A percentile compares a stretch with the other conserved stretches of the same genome.
phyloP scores from a whole-genome alignment of 2,113 vertebrate genomes.

The Mastomys coucha region DNA sequence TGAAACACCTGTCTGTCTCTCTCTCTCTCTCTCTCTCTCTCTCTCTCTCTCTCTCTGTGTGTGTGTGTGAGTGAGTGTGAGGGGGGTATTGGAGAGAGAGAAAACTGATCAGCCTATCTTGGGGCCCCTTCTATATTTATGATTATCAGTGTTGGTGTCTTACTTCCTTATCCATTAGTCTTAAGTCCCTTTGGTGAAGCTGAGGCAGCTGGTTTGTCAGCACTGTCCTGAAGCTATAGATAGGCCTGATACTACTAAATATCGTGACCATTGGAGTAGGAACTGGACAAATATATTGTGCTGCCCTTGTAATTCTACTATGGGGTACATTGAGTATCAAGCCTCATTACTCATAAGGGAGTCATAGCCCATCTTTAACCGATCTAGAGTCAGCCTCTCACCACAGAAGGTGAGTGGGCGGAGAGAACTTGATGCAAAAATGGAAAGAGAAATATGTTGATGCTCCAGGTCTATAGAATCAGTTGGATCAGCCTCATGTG shows the following conservation, averaged over 20 bases:
- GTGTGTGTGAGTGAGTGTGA: too few relatives aligned
- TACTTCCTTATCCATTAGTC: background rate
- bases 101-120: too few relatives aligned
- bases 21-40: too few relatives aligned
- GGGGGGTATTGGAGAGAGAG: too few relatives aligned
- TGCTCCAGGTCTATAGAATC: background rate
- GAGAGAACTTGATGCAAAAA: slow-evolving; percentile 71
- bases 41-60: too few relatives aligned
- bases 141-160: background rate
- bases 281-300: background rate
- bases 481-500: accelerated
- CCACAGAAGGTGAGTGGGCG: background rate
- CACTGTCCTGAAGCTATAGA: background rate
- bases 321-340: background rate
- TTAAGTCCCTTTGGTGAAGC: background rate
- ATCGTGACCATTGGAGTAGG: background rate
- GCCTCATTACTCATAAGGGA: slow-evolving; percentile 27
- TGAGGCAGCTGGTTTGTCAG: background rate
- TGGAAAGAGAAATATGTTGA: background rate
- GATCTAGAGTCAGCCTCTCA: slow-evolving; percentile 84
- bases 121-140: background rate
- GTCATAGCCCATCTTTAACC: slow-evolving; percentile 78
- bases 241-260: background rate
- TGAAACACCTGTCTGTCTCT: slow-evolving; percentile 2
- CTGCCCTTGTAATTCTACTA: background rate